Conservation (phyloP, 2,797 vertebrate genomes). For the Rhinatrema bivittatum region DNA sequence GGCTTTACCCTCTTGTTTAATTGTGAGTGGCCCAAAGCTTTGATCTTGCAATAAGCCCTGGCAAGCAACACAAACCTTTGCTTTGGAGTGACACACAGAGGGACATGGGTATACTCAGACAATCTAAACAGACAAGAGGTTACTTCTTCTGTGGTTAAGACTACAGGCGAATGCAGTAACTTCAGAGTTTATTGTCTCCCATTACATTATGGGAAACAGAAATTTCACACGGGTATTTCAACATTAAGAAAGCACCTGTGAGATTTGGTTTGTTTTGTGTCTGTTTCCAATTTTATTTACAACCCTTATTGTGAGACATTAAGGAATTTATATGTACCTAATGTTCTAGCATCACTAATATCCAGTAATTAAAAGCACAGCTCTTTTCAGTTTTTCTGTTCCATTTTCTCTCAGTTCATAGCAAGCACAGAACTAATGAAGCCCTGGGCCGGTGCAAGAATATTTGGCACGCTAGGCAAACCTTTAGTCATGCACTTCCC, state of each 20-base stretch:
- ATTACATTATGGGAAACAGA: slow-evolving; percentile 51
- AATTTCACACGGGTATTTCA: slow-evolving; percentile 59
- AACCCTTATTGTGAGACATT: too few relatives aligned
- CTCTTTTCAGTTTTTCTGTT: slow-evolving; percentile 30
- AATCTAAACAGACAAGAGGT: slow-evolving; percentile 49
- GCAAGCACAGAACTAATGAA: slow-evolving; percentile 16
- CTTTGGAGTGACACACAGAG: slow-evolving; percentile 41
- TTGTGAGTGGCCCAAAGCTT: slow-evolving; percentile 73
- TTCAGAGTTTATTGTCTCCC: slow-evolving; percentile 52
- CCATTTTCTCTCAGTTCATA: slow-evolving; percentile 23
- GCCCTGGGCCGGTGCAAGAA: too few relatives aligned
- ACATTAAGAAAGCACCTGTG: slow-evolving; percentile 47
- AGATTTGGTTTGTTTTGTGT: slow-evolving; percentile 26
- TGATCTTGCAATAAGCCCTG: slow-evolving; percentile 68
- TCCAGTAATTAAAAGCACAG: slow-evolving; percentile 35
- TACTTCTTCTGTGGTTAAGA: slow-evolving; percentile 44
- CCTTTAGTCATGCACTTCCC: too few relatives aligned
- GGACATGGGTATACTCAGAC: slow-evolving; percentile 34
- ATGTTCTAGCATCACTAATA: slow-evolving; percentile 31
- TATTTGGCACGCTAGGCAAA: too few relatives aligned
- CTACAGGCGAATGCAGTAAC: slow-evolving; percentile 45
- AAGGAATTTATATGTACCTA: too few relatives aligned
- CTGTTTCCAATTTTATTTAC: slow-evolving; percentile 50
- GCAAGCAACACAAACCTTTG: slow-evolving; percentile 51
- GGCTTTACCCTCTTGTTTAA: slow-evolving; percentile 77